Evolutionary conservation across 1,140 invertebrate species (phyloP), one percentile per base, ranked within the genome.

Genomic region (Onthophagus taurus): DNA sequence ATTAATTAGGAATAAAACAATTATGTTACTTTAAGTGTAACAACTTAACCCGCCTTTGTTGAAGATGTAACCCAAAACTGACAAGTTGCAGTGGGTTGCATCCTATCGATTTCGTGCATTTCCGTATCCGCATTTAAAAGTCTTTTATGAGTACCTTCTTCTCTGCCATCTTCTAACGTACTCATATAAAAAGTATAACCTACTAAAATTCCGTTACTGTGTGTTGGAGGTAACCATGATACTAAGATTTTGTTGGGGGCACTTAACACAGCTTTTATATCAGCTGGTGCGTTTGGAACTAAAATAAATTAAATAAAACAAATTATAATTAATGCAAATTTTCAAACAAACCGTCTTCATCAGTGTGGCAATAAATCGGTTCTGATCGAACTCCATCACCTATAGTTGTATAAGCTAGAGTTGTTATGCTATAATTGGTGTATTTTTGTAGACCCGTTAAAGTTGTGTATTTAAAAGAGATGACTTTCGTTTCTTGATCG

Each of bases 381-480:
- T 76, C 70, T 37, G 88, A 89, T 42, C 81, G 72, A 11, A 85
- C 80, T 3, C 92, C 92, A 64, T 92, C 87, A 2, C 93, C 92
- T 33, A 86, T 85, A 33, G 80, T 74, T 2, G 91, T 96, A 64
- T 78, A 91, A 4, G 89, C 90, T 49, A 88, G 71, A 8, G 92
- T 84, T 47, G 84, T 81, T 19, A 96, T 80, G 33, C 86, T 93
- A 64, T 96, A 97, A 70, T 95, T 96, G n/a, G 89, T 91, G 63
- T 81, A 91, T 53, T 89, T 85, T 48, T 78, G 72, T 2, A 88
- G 64, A 4, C 76, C 76, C 3, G 72, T 75, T 17, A 86, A 63
- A 0, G 80, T 77, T 6, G 80, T 76, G 9, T 77, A 77, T 13
- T 81, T 53, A 0, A 77, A 76, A 8, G 74, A 72, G 35, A 83